Conservation (phyloP, 2,888 invertebrate genomes). For the Mylabris sibirica region DNA sequence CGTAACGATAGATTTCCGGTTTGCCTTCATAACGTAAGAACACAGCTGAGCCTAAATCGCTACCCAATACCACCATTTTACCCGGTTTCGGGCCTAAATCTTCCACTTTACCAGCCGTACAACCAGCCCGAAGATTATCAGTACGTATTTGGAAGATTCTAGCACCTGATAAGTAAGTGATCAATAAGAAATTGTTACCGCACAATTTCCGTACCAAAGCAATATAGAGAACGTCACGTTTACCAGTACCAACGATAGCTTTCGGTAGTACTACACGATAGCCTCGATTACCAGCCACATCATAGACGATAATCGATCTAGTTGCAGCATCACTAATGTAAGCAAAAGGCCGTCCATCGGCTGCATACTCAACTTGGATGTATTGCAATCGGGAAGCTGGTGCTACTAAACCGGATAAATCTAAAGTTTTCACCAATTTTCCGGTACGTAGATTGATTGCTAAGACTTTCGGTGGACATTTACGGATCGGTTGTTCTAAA, state of each 20-base stretch:
- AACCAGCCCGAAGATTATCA: slow-evolving; percentile 68
- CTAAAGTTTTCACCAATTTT: slow-evolving; percentile 70
- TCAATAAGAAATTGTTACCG: slow-evolving; percentile 67
- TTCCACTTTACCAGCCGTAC: slow-evolving; percentile 62
- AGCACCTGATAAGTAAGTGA: slow-evolving; percentile 71
- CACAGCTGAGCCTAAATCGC: slow-evolving; percentile 68
- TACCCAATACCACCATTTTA: slow-evolving; percentile 69
- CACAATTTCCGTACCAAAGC: slow-evolving; percentile 68
- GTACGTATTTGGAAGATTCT: slow-evolving; percentile 72
- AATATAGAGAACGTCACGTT: slow-evolving; percentile 72
- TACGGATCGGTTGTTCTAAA: slow-evolving; percentile 69
- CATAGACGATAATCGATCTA: slow-evolving; percentile 73
- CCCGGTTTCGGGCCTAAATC: slow-evolving; percentile 68
- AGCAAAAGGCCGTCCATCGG: slow-evolving; percentile 69
- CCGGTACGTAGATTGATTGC: slow-evolving; percentile 53
- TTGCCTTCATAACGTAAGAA: slow-evolving; percentile 69
- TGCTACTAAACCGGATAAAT: slow-evolving; percentile 67
- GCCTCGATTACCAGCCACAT: slow-evolving; percentile 68
- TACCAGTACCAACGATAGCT: slow-evolving; percentile 63
- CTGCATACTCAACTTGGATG: slow-evolving; percentile 71
- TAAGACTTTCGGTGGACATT: slow-evolving; percentile 73
- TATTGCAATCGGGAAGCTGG: slow-evolving; percentile 73
- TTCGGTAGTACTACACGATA: slow-evolving; percentile 71
- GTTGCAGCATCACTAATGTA: slow-evolving; percentile 76
- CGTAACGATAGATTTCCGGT: slow-evolving; percentile 68